These are phyloP conservation scores for Glaucomys volans DNA, from an alignment of 2,113 vertebrate species.

Conservation along the genomic window DNA sequence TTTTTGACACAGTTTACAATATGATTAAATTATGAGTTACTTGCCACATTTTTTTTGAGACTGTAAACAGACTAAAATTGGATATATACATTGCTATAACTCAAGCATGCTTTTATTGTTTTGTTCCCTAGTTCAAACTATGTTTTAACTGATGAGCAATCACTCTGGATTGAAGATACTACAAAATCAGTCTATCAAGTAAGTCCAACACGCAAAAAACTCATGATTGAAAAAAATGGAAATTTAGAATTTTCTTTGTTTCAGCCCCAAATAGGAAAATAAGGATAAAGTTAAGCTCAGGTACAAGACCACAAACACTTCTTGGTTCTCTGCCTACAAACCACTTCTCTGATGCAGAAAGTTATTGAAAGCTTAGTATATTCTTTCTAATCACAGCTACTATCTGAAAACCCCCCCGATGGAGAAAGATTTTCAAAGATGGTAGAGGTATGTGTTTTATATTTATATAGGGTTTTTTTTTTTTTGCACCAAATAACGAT, in stretches of 20 bases:
- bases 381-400: constrained; percentile 90
- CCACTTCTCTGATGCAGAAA: constrained; percentile 82
- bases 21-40: background rate
- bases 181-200: constrained; percentile 98
- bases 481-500: constrained; percentile 37
- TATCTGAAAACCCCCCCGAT: constrained; percentile 96
- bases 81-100: background rate
- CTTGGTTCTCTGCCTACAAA: constrained; percentile 83
- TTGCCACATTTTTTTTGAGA: constrained; percentile 34
- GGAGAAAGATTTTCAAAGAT: constrained; percentile 96
- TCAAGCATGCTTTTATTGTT: constrained; percentile 38
- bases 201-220: constrained; percentile 79
- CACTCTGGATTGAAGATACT: constrained; percentile 98
- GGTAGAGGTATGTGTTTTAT: constrained; percentile 92
- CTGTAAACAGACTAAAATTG: background rate
- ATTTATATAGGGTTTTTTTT: constrained; percentile 5
- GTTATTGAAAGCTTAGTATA: constrained; percentile 84
- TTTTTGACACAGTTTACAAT: constrained; percentile 21
- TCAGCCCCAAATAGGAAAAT: constrained; percentile 85
- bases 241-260: constrained; percentile 85
- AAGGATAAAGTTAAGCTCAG: constrained; percentile 86
- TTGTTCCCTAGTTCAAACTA: constrained; percentile 92
- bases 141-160: constrained; percentile 96
- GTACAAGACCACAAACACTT: constrained; percentile 82
- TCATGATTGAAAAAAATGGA: constrained; percentile 81